phyloP scores from a whole-genome alignment of 2,797 vertebrate species.

The Gallinago stenura region DNA sequence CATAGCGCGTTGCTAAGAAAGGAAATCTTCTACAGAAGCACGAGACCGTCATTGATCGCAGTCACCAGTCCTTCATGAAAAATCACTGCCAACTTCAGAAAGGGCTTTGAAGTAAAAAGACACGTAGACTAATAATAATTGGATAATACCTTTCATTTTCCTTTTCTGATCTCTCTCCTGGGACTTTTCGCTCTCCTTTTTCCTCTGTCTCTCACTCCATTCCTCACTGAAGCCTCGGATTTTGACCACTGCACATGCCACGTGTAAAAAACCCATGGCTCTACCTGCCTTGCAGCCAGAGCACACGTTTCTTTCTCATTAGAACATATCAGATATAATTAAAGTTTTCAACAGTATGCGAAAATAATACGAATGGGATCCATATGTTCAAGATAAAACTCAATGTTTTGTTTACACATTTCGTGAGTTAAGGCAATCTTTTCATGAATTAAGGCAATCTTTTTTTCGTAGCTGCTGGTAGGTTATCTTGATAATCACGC shows the following conservation, averaged over 20 bases:
- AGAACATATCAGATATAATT: constrained; percentile 21
- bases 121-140: neutral
- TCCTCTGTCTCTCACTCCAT: neutral
- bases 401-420: constrained; percentile 52
- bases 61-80: neutral
- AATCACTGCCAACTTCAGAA: neutral
- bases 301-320: constrained; percentile 1
- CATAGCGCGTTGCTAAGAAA: neutral
- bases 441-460: constrained; percentile 29
- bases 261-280: neutral
- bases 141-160: neutral
- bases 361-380: constrained; percentile 13
- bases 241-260: neutral
- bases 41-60: neutral
- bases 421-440: constrained; percentile 24
- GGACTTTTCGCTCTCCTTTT: neutral
- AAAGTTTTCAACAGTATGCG: neutral
- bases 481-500: constrained; percentile 4
- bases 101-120: neutral
- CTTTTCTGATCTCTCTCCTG: neutral
- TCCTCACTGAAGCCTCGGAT: neutral
- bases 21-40: neutral
- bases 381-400: constrained; percentile 76
- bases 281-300: constrained; percentile 16
- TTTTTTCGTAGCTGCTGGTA: constrained; percentile 40